Evolutionary conservation across 1,140 invertebrate genomes (phyloP).

Genomic region (Acromyrmex echinatior): DNA sequence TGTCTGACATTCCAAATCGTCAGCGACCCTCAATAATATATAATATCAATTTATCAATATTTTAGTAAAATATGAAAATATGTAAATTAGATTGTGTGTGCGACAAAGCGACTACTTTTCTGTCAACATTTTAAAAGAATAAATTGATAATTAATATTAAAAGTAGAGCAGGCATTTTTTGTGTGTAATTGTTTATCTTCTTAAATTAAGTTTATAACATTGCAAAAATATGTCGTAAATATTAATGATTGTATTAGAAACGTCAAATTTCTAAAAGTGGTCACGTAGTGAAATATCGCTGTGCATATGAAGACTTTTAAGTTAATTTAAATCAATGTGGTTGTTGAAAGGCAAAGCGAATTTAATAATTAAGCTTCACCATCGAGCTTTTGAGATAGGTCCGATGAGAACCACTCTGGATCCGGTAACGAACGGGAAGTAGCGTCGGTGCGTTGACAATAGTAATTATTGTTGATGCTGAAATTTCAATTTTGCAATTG

Average conservation of each 20-base stretch:
- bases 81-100: background rate
- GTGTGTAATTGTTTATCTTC: background rate
- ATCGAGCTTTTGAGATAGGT: slow-evolving; percentile 35
- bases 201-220: background rate
- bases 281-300: background rate
- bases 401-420: slow-evolving; percentile 76
- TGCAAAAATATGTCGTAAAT: background rate
- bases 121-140: background rate
- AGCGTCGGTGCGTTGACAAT: slow-evolving; percentile 78
- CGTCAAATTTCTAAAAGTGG: background rate
- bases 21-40: slow-evolving; percentile 67
- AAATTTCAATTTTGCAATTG: slow-evolving; percentile 85
- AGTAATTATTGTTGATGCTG: slow-evolving; percentile 83
- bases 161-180: background rate
- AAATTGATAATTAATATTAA: background rate
- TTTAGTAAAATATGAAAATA: background rate
- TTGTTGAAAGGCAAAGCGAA: slow-evolving; percentile 6
- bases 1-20: slow-evolving; percentile 41
- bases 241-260: background rate
- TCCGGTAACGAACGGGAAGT: slow-evolving; percentile 77
- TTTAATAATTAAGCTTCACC: slow-evolving; percentile 26
- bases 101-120: background rate
- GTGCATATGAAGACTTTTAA: background rate
- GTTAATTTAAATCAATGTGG: background rate
- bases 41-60: background rate